Conservation (phyloP, 2,888 invertebrate genomes). For the Ectemnius cavifrons region DNA sequence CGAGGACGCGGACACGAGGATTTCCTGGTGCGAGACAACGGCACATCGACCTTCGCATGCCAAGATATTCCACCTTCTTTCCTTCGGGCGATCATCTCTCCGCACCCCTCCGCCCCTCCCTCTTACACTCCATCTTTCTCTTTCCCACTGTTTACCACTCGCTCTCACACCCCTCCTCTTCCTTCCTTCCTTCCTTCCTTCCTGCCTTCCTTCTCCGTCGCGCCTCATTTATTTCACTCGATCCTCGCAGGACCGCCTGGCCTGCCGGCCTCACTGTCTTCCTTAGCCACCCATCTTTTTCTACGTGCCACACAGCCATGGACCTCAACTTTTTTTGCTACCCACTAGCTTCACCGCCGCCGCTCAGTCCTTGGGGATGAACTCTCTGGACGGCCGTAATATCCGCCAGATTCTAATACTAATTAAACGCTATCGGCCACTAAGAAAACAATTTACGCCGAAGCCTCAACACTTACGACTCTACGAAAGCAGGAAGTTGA, state of each 20-base stretch:
- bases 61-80: constrained; percentile 54
- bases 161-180: not conserved
- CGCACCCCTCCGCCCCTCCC: not conserved
- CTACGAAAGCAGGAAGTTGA: constrained; percentile 47
- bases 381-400: no score
- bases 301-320: no score
- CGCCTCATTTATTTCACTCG: no score
- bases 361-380: no score
- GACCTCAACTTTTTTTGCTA: no score
- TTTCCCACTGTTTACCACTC: not conserved
- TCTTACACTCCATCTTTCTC: not conserved
- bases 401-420: no score
- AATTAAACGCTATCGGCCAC: no score
- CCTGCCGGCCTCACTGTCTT: no score
- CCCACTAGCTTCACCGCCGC: no score
- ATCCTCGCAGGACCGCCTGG: no score
- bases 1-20: constrained; percentile 50
- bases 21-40: constrained; percentile 70
- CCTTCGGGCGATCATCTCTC: not conserved
- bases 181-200: not conserved
- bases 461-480: constrained; percentile 30
- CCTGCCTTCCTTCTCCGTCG: not conserved
- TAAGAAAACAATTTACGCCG: no score
- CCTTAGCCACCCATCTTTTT: no score
- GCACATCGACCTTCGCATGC: constrained; percentile 62